Conservation (phyloP, 2,113 vertebrate species). For the Ginglymostoma cirratum region DNA sequence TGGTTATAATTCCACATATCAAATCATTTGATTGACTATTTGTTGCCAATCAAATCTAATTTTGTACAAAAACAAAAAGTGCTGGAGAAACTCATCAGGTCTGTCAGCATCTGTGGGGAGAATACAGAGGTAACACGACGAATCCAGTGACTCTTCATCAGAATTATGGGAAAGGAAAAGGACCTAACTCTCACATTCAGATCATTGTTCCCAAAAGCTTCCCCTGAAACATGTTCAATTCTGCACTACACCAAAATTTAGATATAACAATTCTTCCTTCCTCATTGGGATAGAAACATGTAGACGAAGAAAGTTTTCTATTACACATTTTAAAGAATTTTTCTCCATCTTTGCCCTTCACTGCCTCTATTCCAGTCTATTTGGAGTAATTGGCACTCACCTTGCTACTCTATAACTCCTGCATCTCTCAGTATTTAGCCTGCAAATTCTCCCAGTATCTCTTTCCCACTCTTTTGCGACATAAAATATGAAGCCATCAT, state of each 20-base stretch:
- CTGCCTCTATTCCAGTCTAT: not conserved
- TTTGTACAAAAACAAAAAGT: too few species aligned
- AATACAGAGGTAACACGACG: too few species aligned
- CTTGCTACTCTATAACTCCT: not conserved
- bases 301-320: not conserved
- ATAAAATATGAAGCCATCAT: not conserved
- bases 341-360: not conserved
- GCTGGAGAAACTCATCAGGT: too few species aligned
- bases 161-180: too few species aligned
- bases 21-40: too few species aligned
- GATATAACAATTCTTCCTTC: not conserved
- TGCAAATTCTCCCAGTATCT: not conserved
- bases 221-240: not conserved
- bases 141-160: too few species aligned
- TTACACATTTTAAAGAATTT: not conserved
- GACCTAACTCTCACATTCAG: too few species aligned
- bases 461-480: not conserved
- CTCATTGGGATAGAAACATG: not conserved
- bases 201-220: too few species aligned
- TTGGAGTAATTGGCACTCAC: not conserved
- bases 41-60: too few species aligned
- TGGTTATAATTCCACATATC: too few species aligned
- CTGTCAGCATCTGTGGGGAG: too few species aligned
- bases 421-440: not conserved
- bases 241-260: not conserved